Evolutionary conservation across 2,113 vertebrate genomes (phyloP), one percentile per base, ranked within the genome.

Genomic region (Notarius quadriscutis): DNA sequence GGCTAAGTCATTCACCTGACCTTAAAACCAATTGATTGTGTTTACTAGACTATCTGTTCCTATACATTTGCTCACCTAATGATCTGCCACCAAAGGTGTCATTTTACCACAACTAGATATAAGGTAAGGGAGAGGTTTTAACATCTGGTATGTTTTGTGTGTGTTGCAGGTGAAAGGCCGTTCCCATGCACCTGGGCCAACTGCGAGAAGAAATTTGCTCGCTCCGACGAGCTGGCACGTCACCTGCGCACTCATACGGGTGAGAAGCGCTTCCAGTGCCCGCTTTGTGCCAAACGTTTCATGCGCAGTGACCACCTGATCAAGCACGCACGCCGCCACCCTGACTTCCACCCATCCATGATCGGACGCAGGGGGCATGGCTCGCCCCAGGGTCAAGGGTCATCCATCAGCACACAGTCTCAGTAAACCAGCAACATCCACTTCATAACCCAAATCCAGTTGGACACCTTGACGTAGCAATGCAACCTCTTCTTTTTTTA

Each of bases 221-320:
- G 95, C 71, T 96, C 95, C 0, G 95, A 95, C 2, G 95, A 96
- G 93, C 94, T 96, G 7, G 95, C 95, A 27, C 94, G 95, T 72
- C 95, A 96, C 93, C 95, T 93, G 50, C 95, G 95, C 88, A 96
- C 95, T 30, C 95, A 96, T 93, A 96, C 95, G 0, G 95, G 95
- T 9, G 95, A 96, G 77, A 95, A 96, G 1, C 95, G 95, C 88
- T 96, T 96, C 92, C 91, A 93, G 84, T 96, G 95, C 84, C 95
- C 95, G 0, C 91, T 96, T 81, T 95, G 95, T 82, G 94, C 95
- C 41, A 96, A 96, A 91, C 95, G 95, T 62, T 96, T 96, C 90
- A 95, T 96, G 95, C 95, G 95, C 90, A 95, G 95, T 62, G 95
- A 96, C 92, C 95, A 96, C 91, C 93, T 96, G 93, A 95, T 95